Evolutionary conservation across 2,888 invertebrate species (phyloP), one percentile per base, ranked within the genome.

Genomic region (Melipona beecheii): DNA sequence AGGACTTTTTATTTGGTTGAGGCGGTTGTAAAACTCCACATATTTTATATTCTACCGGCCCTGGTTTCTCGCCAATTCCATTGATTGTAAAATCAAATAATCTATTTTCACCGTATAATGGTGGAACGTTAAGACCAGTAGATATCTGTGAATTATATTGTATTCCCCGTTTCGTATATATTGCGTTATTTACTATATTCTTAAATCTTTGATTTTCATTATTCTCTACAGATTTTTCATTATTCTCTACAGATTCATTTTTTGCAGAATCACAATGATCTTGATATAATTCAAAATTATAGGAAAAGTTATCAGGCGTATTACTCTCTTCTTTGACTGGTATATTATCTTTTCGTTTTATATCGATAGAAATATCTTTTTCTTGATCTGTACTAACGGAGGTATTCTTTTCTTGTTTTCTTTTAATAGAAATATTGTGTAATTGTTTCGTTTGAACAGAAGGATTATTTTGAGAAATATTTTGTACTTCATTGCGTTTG

Each of bases 11-110:
- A 13, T 83, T 81, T 21, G 56, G 62, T 65, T 72, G 54, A 15
- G 89, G 85, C 56, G 87, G 83, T 27, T 90, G 83, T 49, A 84
- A 13, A 9, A 65, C 27, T 19, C 81, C 88, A 15, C 84, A 87
- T 74, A 85, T 84, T 84, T 90, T 90, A 13, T 90, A 83, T 66
- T 84, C 78, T 3, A 84, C 75, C 0, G 78, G 83, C 24, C 74
- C 86, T 62, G 81, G 21, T 4, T 82, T 86, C 19, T 84, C 76
- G 0, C 69, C n/a, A 17, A 88, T 60, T 43, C 78, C 84, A 21
- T 64, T 83, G 4, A 88, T 71, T 2, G 78, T 86, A 64, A 81
- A 90, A 77, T 81, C 78, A 36, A 80, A 87, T 27, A 84, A 52
- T 70, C 84, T 85, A 43, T 69, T 81, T 5, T 84, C 77, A 4